Percentiles rank a stretch among this genome's conserved stretches.
phyloP scores from a whole-genome alignment of 1,140 invertebrate species.

The Pristionchus pacificus region DNA sequence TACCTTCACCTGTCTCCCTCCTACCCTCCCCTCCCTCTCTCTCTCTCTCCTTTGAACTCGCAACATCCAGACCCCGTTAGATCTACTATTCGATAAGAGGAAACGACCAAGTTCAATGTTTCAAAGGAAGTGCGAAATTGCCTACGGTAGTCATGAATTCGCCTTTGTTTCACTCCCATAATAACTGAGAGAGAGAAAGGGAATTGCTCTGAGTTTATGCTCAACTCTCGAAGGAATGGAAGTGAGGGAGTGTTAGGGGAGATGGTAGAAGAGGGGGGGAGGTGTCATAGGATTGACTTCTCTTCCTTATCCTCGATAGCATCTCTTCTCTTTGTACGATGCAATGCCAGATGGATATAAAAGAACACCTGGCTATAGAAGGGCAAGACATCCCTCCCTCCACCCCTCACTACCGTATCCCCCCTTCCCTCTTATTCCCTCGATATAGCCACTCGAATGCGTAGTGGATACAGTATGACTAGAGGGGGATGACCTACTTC shows the following conservation, averaged over 20 bases:
- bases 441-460: neutral
- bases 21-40: slow-evolving; percentile 1
- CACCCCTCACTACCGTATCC: neutral
- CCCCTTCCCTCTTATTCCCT: slow-evolving; percentile 3
- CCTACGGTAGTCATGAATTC: neutral
- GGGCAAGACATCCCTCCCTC: too few relatives aligned
- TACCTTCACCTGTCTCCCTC: neutral
- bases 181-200: neutral
- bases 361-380: too few relatives aligned
- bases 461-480: neutral
- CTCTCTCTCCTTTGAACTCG: slow-evolving; percentile 4
- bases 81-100: neutral
- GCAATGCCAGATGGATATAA: too few relatives aligned
- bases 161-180: neutral
- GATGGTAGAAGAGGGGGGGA: neutral
- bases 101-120: neutral
- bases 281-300: too few relatives aligned
- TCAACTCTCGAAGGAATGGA: slow-evolving; percentile 7
- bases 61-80: neutral
- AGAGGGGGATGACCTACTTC: neutral
- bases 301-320: too few relatives aligned
- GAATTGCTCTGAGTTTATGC: neutral
- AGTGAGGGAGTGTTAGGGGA: slow-evolving; percentile 2
- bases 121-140: neutral
- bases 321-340: too few relatives aligned